Base-by-base conservation (phyloP, 2,113 vertebrate genomes). In the Choloepus hoffmanni region DNA sequence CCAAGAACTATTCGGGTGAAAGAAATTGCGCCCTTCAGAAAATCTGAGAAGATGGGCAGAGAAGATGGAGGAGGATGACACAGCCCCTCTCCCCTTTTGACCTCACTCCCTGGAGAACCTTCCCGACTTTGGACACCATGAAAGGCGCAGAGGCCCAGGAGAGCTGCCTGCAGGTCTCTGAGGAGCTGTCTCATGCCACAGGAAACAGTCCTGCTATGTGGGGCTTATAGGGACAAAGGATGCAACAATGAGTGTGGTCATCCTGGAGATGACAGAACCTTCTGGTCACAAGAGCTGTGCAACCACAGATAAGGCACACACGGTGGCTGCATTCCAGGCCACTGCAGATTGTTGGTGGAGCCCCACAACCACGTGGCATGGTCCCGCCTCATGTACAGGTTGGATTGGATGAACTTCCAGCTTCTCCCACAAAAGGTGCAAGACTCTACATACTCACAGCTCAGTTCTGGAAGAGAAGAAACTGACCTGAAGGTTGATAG, bases 201-300 rank as follows among this genome's bases (percentile, higher is more conserved):
- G 13, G 67, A 28, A 33, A n/a, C 0, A 26, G 74, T 62, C 48
- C 13, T 26, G 15, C 53, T 12, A 13, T 18, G 12, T 74, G 36
- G 43, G n/a, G n/a, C 36, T 2, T 23, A 14, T 0, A 0, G 16
- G 40, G 3, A 8, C 48, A 45, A 19, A 48, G 8, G 26, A 14
- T 7, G 0, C 33, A 2, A 48, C n/a, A 24, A 50, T 7, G 21
- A 53, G 6, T 5, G 13, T 0, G 55, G 19, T 16, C 28, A 45
- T 70, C 65, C 14, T 14, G 15, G 26, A 79, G 7, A n/a, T 4
- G 15, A 36, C 63, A 85, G 11, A 45, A 7, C 43, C 43, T 45
- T 45, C 43, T 79, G 0, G 0, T 48, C 1, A 0, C 3, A 8
- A 33, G 53, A 63, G 28, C 16, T 77, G 5, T 30, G 14, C 24